phyloP scores from a whole-genome alignment of 2,797 vertebrate genomes.

The Anolis apletophallus region DNA sequence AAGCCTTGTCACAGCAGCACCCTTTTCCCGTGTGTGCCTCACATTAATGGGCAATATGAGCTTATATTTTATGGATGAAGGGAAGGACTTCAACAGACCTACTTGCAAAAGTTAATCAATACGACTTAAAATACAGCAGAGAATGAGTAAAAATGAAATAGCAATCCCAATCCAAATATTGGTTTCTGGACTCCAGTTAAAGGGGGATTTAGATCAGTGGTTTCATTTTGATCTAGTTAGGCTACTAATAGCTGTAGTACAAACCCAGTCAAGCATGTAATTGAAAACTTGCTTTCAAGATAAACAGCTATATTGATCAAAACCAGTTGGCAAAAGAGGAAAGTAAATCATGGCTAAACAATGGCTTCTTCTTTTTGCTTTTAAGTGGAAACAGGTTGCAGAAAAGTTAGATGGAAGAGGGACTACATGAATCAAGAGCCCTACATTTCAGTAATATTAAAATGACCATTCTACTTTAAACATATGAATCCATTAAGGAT shows the following conservation, averaged over 20 bases:
- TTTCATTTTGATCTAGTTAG: slow-evolving; percentile 86
- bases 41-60: slow-evolving; percentile 34
- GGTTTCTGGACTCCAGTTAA: slow-evolving; percentile 73
- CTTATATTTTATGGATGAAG: slow-evolving; percentile 42
- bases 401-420: not conserved
- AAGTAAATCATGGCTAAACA: slow-evolving; percentile 47
- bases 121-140: slow-evolving; percentile 49
- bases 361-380: slow-evolving; percentile 15
- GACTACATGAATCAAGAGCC: not conserved
- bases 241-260: slow-evolving; percentile 80
- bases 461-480: not conserved
- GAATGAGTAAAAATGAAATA: slow-evolving; percentile 41
- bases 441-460: slow-evolving; percentile 30
- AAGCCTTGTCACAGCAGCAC: not conserved
- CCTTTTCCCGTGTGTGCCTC: slow-evolving; percentile 22
- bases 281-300: slow-evolving; percentile 83
- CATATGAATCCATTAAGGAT: slow-evolving; percentile 21
- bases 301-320: slow-evolving; percentile 59
- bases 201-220: slow-evolving; percentile 79
- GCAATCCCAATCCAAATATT: slow-evolving; percentile 72
- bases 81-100: slow-evolving; percentile 19
- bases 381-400: slow-evolving; percentile 22
- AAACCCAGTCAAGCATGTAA: slow-evolving; percentile 84
- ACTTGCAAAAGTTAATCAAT: not conserved
- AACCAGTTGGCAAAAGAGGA: slow-evolving; percentile 66